A percentile compares a stretch with the other conserved stretches of the same genome.
phyloP scores from a whole-genome alignment of 2,888 invertebrate species.

The Frankliniella intonsa region DNA sequence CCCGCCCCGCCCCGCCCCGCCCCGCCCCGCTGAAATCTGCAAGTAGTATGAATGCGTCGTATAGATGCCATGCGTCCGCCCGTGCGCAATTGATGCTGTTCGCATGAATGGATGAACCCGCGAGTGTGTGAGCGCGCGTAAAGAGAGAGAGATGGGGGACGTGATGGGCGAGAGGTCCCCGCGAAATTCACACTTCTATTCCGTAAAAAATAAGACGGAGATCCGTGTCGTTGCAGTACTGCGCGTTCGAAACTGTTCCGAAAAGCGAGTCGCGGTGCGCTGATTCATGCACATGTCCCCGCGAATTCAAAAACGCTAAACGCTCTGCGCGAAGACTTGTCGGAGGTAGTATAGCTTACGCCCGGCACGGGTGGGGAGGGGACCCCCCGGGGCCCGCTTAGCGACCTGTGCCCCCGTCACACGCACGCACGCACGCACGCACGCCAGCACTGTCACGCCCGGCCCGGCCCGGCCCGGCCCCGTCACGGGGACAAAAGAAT shows the following conservation, averaged over 20 bases:
- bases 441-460: no score
- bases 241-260: not conserved
- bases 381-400: no score
- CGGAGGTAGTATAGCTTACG: no score
- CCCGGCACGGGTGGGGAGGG: not conserved
- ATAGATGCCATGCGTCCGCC: conserved; percentile 21
- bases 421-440: no score
- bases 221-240: not conserved
- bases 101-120: conserved; percentile 4
- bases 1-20: not conserved
- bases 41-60: conserved; percentile 25
- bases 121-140: not conserved
- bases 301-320: no score
- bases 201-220: not conserved
- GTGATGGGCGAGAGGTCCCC: not conserved
- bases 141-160: not conserved
- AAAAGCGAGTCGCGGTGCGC: not conserved
- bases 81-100: conserved; percentile 24
- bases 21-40: conserved; percentile 10
- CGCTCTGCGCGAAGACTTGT: no score
- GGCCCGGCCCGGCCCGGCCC: no score
- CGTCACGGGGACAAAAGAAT: no score
- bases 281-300: no score
- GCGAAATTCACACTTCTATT: not conserved
- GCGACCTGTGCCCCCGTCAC: no score